Percentiles rank a stretch among this genome's conserved stretches.
These are phyloP conservation scores for Gadus macrocephalus DNA, from an alignment of 2,113 vertebrate species.

Conservation along the genomic window DNA sequence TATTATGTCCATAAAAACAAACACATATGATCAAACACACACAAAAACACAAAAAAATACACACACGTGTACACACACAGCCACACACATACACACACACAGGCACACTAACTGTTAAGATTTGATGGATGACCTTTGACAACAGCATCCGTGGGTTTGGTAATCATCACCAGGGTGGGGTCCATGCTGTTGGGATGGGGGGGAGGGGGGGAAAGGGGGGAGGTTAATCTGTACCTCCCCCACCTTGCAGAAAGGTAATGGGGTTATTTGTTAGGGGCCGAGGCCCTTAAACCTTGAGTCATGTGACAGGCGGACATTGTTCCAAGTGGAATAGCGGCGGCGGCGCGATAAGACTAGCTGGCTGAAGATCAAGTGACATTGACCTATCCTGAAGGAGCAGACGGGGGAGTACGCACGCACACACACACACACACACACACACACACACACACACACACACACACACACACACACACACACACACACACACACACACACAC, in stretches of 20 bases:
- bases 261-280: slow-evolving; percentile 67
- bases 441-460: background rate
- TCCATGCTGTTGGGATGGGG: slow-evolving; percentile 14
- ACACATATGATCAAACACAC: background rate
- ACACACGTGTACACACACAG: background rate
- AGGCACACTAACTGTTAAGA: slow-evolving; percentile 15
- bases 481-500: background rate
- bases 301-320: slow-evolving; percentile 67
- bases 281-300: slow-evolving; percentile 65
- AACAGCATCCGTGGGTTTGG: slow-evolving; percentile 68
- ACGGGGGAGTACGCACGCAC: background rate
- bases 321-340: slow-evolving; percentile 54
- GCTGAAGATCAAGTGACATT: slow-evolving; percentile 59
- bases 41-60: background rate
- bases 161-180: slow-evolving; percentile 65
- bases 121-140: slow-evolving; percentile 62
- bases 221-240: no score
- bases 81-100: background rate
- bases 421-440: background rate
- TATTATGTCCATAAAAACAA: no score
- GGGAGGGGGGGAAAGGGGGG: background rate
- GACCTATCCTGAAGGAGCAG: slow-evolving; percentile 44
- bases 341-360: slow-evolving; percentile 65
- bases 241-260: slow-evolving; percentile 51
- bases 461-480: slow-evolving; percentile 6